Conservation (phyloP, 2,888 invertebrate species). For the Drosophila neonasuta region DNA sequence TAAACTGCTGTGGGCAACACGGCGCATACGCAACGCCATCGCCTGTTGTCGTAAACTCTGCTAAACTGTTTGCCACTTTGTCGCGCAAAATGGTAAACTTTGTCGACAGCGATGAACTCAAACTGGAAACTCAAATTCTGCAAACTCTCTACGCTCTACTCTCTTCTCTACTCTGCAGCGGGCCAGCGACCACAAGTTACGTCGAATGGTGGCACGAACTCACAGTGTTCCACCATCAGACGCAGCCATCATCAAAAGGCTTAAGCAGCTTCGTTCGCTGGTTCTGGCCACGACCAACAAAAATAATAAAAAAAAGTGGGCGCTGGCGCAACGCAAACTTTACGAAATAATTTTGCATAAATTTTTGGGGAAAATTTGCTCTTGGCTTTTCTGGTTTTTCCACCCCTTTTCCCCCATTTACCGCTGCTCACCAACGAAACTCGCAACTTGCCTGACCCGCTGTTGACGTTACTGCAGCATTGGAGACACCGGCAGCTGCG, state of each 20-base stretch:
- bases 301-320: constrained; percentile 47
- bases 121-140: constrained; percentile 53
- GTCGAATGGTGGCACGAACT: constrained; percentile 23
- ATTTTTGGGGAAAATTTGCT: constrained; percentile 75
- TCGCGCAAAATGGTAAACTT: constrained; percentile 78
- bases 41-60: constrained; percentile 76
- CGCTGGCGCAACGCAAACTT: constrained; percentile 66
- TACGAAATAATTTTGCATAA: constrained; percentile 80
- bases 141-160: constrained; percentile 20
- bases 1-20: constrained; percentile 56
- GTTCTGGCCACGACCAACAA: constrained; percentile 42
- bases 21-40: constrained; percentile 67
- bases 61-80: constrained; percentile 78
- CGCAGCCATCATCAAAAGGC: constrained; percentile 72
- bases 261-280: constrained; percentile 63
- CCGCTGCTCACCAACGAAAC: neutral
- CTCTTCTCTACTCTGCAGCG: constrained; percentile 8
- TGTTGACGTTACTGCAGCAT: constrained; percentile 35
- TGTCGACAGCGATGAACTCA: constrained; percentile 72
- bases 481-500: constrained; percentile 63
- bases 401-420: constrained; percentile 2
- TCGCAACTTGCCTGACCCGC: constrained; percentile 8
- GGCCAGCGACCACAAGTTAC: constrained; percentile 18
- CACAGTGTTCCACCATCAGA: constrained; percentile 32
- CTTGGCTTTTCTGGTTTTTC: constrained; percentile 65